phyloP scores from a whole-genome alignment of 2,113 vertebrate species.

The Nycticryphes semicollaris region DNA sequence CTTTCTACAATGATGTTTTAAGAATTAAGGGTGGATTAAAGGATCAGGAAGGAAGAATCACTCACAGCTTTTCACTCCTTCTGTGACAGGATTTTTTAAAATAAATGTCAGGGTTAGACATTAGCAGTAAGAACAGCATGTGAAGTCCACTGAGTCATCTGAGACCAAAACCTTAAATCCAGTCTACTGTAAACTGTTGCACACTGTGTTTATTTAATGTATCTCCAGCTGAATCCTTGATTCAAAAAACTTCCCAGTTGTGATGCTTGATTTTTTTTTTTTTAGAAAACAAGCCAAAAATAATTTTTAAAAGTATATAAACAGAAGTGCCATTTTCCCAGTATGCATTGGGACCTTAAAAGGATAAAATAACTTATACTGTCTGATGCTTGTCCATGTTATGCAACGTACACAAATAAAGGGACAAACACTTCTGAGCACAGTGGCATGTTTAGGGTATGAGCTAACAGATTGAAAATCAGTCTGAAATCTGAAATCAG shows the following conservation, averaged over 20 bases:
- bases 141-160: neutral
- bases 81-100: neutral
- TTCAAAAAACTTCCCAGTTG: neutral
- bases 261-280: neutral
- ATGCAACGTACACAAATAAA: neutral
- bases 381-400: neutral
- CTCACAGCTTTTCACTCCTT: neutral
- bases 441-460: neutral
- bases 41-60: neutral
- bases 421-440: neutral
- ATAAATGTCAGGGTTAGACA: neutral
- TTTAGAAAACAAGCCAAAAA: neutral
- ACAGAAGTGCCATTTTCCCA: neutral
- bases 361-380: neutral
- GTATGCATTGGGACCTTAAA: neutral
- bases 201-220: neutral
- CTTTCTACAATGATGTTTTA: neutral
- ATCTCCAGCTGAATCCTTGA: neutral
- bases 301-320: neutral
- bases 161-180: neutral
- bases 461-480: neutral
- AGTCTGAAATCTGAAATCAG: neutral
- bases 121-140: neutral
- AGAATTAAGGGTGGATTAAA: neutral
- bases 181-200: neutral